Conservation (phyloP, 2,797 vertebrate genomes). For the Acomys russatus region DNA sequence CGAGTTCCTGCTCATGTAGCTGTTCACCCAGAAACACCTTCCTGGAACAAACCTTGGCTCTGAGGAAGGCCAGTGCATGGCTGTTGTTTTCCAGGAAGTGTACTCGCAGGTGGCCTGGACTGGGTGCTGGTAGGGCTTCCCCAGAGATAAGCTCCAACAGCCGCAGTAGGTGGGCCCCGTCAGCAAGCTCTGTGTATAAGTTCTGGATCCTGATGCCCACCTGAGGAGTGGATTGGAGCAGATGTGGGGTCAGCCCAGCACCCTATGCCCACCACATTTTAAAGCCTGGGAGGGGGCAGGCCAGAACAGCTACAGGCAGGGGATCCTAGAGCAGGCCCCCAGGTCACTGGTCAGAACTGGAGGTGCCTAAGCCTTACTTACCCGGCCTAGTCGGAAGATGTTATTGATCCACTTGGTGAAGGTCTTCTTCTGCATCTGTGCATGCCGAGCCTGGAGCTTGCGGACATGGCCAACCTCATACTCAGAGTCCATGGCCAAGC, state of each 20-base stretch:
- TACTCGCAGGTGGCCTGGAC: constrained; percentile 90
- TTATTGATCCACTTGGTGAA: constrained; percentile 98
- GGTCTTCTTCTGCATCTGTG: constrained; percentile 95
- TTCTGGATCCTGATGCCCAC: constrained; percentile 89
- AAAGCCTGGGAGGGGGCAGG: neutral
- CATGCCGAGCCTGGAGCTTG: constrained; percentile 94
- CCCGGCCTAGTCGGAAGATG: constrained; percentile 90
- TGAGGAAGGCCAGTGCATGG: constrained; percentile 94
- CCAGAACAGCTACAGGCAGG: neutral
- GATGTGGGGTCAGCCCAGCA: neutral
- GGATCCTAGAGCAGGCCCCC: neutral
- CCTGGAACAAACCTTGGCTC: constrained; percentile 89
- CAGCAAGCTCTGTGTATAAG: constrained; percentile 92
- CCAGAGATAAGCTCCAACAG: constrained; percentile 94
- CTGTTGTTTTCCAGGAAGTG: constrained; percentile 96
- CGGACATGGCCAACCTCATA: constrained; percentile 92
- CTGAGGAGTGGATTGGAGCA: constrained; percentile 83
- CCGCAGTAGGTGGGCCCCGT: constrained; percentile 91
- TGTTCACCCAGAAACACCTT: neutral
- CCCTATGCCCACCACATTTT: neutral
- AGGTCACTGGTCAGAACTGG: neutral
- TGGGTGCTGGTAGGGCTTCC: constrained; percentile 90
- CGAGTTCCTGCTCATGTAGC: neutral
- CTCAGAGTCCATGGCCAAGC: constrained; percentile 87
- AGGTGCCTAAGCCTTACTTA: constrained; percentile 78